Base-by-base conservation (phyloP, 2,888 invertebrate genomes). In the Zeuzera pyrina region DNA sequence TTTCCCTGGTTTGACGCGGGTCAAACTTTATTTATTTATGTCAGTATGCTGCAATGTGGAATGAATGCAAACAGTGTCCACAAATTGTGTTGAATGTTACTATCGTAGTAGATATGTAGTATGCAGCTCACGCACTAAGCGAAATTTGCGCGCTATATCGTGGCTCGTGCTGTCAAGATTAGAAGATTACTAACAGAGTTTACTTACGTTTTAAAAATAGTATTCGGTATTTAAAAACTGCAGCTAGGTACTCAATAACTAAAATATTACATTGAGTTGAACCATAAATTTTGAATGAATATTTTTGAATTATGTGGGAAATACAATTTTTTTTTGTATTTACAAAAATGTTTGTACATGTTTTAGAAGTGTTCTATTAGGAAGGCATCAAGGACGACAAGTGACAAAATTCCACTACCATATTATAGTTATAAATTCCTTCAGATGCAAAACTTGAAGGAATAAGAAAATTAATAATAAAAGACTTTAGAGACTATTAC, bases 51-150 rank as follows among this genome's bases (percentile, higher is more conserved):
- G 62, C 55, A 57, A 55, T 52, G 61, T 68, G 67, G 67, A 69
- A 66, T 64, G 76, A 73, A 79, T 77, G 73, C 58, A 64, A 76
- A 77, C 51, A 47, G 49, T 55, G 71, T 43, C 57, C 67, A 70
- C 62, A 47, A 66, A 63, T 46, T 42, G 41, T 34, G 34, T n/a
- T n/a, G n/a, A n/a, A n/a, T 34, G 36, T 35, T 46, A 37, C 43
- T 35, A 29, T 29, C 13, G n/a, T 15, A 41, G 47, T 60, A 31
- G 38, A 52, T 49, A 71, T 61, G 59, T 67, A 38, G 52, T 49
- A 71, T 61, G 59, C 67, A 25, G 37, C 45, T 43, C 73, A 70
- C 68, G 71, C 52, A 42, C 45, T 37, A 41, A 54, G 63, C 60
- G 67, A 69, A 67, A 71, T 68, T 67, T 52, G 59, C 61, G 51